Evolutionary conservation across 2,888 invertebrate genomes (phyloP).

Genomic region (Leptopilina syphax): DNA sequence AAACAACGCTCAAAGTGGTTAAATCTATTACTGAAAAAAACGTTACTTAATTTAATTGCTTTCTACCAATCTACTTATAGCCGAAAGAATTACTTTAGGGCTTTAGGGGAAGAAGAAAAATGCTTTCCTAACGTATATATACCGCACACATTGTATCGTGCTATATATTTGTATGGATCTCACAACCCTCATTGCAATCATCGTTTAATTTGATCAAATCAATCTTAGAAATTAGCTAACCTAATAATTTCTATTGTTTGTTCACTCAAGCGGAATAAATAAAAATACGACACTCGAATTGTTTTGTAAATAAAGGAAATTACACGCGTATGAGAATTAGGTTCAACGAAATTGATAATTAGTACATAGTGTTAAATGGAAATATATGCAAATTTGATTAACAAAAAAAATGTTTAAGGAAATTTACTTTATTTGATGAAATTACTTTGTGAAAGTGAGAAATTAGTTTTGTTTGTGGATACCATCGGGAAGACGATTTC

Average conservation of each 20-base stretch:
- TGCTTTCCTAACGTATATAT: neutral
- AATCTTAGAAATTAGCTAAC: neutral
- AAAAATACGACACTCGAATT: neutral
- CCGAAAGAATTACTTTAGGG: slow-evolving; percentile 15
- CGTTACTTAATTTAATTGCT: slow-evolving; percentile 17
- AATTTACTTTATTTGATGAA: too few relatives aligned
- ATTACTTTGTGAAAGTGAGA: too few relatives aligned
- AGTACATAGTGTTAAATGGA: too few relatives aligned
- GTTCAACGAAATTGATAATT: too few relatives aligned
- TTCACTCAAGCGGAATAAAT: neutral
- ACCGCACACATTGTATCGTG: neutral
- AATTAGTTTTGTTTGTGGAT: neutral
- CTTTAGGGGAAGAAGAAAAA: slow-evolving; percentile 12
- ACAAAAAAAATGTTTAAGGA: too few relatives aligned
- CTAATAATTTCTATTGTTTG: neutral
- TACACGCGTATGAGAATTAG: too few relatives aligned
- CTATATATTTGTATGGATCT: neutral
- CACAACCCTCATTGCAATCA: neutral
- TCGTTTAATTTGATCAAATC: neutral
- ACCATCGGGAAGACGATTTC: neutral
- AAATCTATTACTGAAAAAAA: slow-evolving; percentile 13
- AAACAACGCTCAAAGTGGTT: slow-evolving; percentile 4
- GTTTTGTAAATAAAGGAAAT: too few relatives aligned
- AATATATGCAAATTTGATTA: too few relatives aligned
- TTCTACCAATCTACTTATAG: slow-evolving; percentile 2